These are phyloP conservation scores for Sphenopsis melanotis DNA, from an alignment of 2,797 vertebrate genomes.

Conservation along the genomic window DNA sequence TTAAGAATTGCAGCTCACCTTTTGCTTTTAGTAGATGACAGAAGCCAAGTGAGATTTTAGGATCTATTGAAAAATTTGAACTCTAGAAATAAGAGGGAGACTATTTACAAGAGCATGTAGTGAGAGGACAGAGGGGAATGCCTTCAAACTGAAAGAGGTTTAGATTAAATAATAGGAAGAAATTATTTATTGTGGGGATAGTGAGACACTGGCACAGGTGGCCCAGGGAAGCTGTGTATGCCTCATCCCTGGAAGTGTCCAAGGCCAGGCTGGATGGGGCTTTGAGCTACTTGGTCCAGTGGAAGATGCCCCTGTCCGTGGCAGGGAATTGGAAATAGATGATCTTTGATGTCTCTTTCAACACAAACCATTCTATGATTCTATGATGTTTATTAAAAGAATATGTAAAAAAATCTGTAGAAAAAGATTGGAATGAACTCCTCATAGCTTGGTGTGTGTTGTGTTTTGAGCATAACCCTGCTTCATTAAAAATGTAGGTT, in stretches of 20 bases:
- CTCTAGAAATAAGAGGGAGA: background rate
- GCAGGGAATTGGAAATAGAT: background rate
- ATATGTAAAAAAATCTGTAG: background rate
- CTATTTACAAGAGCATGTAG: background rate
- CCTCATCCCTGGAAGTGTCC: background rate
- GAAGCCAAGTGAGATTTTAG: background rate
- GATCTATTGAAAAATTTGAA: background rate
- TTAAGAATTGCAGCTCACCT: background rate
- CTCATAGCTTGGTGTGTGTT: background rate
- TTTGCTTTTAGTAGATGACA: background rate
- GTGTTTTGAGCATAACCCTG: background rate
- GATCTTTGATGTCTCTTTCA: background rate
- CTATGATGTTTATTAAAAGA: background rate
- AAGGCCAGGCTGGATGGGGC: background rate
- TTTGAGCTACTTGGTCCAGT: background rate
- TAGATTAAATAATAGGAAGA: background rate
- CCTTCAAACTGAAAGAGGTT: background rate
- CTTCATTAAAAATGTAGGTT: background rate
- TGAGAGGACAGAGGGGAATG: background rate
- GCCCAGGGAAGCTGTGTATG: background rate
- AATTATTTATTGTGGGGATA: background rate
- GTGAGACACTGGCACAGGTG: background rate
- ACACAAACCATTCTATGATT: background rate
- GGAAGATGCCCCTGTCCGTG: background rate
- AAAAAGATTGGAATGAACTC: background rate